Evolutionary conservation across 2,113 vertebrate species (phyloP).

Genomic region (Aptenodytes patagonicus): DNA sequence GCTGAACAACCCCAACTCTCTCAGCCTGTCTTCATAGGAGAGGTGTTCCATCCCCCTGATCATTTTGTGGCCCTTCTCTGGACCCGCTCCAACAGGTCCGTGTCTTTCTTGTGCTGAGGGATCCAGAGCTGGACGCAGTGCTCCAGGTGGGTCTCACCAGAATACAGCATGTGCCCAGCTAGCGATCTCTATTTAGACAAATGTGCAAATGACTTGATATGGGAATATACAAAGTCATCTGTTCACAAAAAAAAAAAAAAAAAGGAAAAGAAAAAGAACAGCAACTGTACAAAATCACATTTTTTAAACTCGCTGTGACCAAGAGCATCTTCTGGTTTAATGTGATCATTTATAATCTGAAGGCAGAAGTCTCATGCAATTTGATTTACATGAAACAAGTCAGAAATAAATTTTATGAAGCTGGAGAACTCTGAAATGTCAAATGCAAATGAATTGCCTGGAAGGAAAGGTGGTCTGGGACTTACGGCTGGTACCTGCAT

Average conservation of each 20-base stretch:
- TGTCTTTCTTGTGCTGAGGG: rapidly evolving
- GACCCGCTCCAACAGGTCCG: not conserved
- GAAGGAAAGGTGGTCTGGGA: not conserved
- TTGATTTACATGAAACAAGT: slow-evolving; percentile 11
- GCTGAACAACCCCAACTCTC: not conserved
- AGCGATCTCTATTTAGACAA: not conserved
- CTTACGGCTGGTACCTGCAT: rapidly evolving
- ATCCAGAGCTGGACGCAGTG: rapidly evolving
- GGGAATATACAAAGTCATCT: not conserved
- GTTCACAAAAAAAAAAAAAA: not conserved
- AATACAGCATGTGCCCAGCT: rapidly evolving
- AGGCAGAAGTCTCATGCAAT: slow-evolving; percentile 8
- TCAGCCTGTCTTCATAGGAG: not conserved
- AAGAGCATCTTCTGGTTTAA: not conserved
- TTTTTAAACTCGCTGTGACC: not conserved
- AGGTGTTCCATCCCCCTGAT: rapidly evolving
- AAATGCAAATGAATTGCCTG: not conserved
- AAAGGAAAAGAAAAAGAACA: not conserved
- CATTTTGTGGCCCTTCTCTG: rapidly evolving
- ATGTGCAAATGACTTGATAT: not conserved
- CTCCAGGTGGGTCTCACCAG: not conserved
- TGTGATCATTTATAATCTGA: not conserved
- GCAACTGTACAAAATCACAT: not conserved
- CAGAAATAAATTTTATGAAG: slow-evolving; percentile 12
- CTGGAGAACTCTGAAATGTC: not conserved